phyloP scores from a whole-genome alignment of 2,797 vertebrate genomes.

The Esox lucius region DNA sequence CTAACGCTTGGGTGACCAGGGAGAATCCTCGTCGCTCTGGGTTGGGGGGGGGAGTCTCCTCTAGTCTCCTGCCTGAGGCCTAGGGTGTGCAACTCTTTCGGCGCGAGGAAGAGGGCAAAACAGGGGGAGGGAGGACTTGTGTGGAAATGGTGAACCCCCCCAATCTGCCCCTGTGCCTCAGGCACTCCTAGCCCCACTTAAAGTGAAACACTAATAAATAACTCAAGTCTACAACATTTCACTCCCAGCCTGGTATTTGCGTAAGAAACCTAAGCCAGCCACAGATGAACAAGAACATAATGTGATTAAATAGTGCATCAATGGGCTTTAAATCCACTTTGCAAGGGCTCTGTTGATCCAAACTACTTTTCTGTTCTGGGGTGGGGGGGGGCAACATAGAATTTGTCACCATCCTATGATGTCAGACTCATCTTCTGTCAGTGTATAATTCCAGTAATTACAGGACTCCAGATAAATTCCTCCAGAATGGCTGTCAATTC shows the following conservation, averaged over 20 bases:
- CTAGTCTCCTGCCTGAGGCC: background rate
- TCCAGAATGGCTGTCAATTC: conserved; percentile 47
- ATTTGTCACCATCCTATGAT: no score
- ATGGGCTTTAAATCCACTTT: background rate
- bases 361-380: background rate
- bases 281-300: background rate
- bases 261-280: background rate
- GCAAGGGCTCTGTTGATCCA: background rate
- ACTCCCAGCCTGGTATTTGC: background rate
- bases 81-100: conserved; percentile 8
- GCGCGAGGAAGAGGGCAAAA: conserved; percentile 27
- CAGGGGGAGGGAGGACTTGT: background rate
- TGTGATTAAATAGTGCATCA: background rate
- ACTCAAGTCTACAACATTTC: conserved; percentile 11
- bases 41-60: background rate
- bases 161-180: background rate
- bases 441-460: conserved; percentile 46
- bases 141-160: background rate
- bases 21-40: conserved; percentile 29
- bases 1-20: conserved; percentile 63
- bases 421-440: conserved; percentile 3
- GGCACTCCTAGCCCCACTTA: background rate
- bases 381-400: no score
- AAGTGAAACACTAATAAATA: conserved; percentile 7
- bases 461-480: conserved; percentile 34